Conservation (phyloP, 2,797 vertebrate genomes). For the Austrolebias charrua region DNA sequence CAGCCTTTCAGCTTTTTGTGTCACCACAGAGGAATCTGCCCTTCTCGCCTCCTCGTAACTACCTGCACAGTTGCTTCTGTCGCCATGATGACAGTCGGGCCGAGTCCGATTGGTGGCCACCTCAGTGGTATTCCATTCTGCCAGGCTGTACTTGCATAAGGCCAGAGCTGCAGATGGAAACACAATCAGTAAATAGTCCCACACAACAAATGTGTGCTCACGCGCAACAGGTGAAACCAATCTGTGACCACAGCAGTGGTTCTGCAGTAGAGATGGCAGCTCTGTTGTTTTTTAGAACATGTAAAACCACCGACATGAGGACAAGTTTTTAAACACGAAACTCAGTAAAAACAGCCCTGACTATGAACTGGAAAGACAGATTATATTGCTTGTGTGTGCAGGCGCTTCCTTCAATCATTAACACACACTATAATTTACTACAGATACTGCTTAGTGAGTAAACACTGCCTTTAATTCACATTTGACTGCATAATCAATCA, state of each 20-base stretch:
- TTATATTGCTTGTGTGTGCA: slow-evolving; percentile 11
- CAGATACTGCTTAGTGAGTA: slow-evolving; percentile 14
- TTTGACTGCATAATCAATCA: not conserved
- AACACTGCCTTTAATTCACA: not conserved
- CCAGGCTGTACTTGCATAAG: slow-evolving; percentile 76
- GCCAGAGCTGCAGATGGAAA: slow-evolving; percentile 72
- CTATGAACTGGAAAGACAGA: slow-evolving; percentile 10
- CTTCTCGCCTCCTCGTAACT: slow-evolving; percentile 40
- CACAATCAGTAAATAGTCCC: slow-evolving; percentile 55
- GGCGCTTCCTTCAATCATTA: slow-evolving; percentile 48
- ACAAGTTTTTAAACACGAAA: not conserved
- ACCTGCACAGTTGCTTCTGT: slow-evolving; percentile 81
- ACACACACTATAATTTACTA: slow-evolving; percentile 21
- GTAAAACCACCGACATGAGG: no score
- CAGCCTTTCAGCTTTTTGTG: slow-evolving; percentile 28
- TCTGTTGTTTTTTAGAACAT: no score
- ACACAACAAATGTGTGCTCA: slow-evolving; percentile 16
- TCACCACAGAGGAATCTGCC: not conserved
- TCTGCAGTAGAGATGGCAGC: not conserved
- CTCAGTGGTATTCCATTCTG: slow-evolving; percentile 75
- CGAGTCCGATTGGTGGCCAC: slow-evolving; percentile 61
- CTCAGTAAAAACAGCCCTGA: slow-evolving; percentile 17
- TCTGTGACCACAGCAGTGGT: not conserved
- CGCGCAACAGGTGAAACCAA: not conserved
- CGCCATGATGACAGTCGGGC: slow-evolving; percentile 68